Evolutionary conservation across 2,113 vertebrate species (phyloP).

Genomic region (Chascanopsetta lugubris): DNA sequence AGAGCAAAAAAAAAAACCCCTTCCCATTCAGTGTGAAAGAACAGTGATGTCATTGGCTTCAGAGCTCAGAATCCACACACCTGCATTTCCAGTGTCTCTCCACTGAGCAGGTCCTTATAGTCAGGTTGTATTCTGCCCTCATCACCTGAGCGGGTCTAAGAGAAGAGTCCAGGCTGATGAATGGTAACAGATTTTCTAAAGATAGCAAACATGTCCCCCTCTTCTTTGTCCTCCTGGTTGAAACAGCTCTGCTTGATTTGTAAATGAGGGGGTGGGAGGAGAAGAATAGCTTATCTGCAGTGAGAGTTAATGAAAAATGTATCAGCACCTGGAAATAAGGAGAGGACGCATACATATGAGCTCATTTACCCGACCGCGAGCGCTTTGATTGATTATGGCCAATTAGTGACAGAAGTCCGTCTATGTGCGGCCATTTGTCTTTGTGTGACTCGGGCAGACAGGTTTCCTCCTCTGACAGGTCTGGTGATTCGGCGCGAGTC

Average conservation of each 20-base stretch:
- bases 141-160: background rate
- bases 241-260: background rate
- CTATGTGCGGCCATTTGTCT: constrained; percentile 27
- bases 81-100: background rate
- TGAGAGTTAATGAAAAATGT: constrained; percentile 8
- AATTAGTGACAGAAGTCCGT: constrained; percentile 24
- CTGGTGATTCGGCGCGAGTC: constrained; percentile 15
- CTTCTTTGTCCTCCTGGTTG: background rate
- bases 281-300: background rate
- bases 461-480: constrained; percentile 16
- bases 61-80: background rate
- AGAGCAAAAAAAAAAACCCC: too few relatives aligned
- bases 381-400: constrained; percentile 36
- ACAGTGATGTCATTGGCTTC: background rate
- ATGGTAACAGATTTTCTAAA: constrained; percentile 34
- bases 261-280: background rate
- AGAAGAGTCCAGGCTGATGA: constrained; percentile 18
- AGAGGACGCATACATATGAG: background rate
- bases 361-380: background rate
- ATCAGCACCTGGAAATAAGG: constrained; percentile 27
- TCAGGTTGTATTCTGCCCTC: background rate
- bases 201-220: constrained; percentile 15
- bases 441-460: background rate
- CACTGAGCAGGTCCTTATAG: background rate
- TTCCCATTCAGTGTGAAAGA: too few relatives aligned